A percentile compares a stretch with the other conserved stretches of the same genome.
Conservation (phyloP, 2,888 invertebrate species). For the Ormyrus labotus region DNA sequence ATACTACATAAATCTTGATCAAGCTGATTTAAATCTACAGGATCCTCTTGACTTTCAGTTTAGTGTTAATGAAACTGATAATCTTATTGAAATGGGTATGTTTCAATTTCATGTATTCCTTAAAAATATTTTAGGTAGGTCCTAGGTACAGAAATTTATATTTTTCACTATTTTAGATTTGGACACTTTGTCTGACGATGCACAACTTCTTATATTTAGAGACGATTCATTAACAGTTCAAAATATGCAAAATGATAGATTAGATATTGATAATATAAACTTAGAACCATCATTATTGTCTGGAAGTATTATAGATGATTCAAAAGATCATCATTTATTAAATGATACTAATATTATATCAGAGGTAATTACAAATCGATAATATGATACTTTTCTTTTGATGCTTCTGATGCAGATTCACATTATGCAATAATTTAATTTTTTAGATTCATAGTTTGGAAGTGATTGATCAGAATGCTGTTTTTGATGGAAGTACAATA, state of each 20-base stretch:
- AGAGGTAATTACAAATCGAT: constrained; percentile 62
- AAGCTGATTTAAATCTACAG: constrained; percentile 65
- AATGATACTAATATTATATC: constrained; percentile 68
- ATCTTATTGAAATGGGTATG: constrained; percentile 71
- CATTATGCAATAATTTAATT: background rate
- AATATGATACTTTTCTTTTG: background rate
- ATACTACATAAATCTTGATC: constrained; percentile 78
- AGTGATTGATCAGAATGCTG: constrained; percentile 67
- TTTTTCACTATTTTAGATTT: constrained; percentile 63
- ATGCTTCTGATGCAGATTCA: background rate
- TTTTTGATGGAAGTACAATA: constrained; percentile 64
- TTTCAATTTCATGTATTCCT: constrained; percentile 6
- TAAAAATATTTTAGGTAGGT: background rate
- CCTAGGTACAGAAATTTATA: constrained; percentile 15
- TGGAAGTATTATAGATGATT: constrained; percentile 65
- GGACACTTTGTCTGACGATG: constrained; percentile 68
- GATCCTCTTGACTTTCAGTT: constrained; percentile 64
- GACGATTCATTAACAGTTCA: constrained; percentile 70
- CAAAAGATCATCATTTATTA: constrained; percentile 66
- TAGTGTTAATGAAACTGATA: constrained; percentile 66
- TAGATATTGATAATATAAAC: constrained; percentile 70
- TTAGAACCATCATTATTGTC: constrained; percentile 69
- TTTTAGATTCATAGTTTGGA: constrained; percentile 69
- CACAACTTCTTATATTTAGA: constrained; percentile 69
- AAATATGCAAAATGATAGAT: constrained; percentile 66